Evolutionary conservation across 2,888 invertebrate genomes (phyloP).

Genomic region (Hylaea fasciaria): DNA sequence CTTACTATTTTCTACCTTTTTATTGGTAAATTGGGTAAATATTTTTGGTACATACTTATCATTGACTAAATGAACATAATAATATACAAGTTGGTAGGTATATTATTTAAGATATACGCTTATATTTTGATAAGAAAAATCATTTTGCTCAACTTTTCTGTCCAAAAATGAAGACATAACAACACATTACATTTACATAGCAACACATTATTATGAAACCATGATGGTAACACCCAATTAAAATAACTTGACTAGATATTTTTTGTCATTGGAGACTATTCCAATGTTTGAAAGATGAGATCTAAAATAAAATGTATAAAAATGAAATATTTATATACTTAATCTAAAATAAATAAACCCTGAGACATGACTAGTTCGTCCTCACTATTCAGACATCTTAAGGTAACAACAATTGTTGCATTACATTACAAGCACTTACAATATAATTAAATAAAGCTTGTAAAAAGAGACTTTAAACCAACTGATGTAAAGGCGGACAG

Average conservation of each 20-base stretch:
- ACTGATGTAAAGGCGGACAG: slow-evolving; percentile 7
- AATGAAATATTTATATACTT: neutral
- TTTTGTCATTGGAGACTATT: neutral
- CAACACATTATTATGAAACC: neutral
- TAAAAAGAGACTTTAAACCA: neutral
- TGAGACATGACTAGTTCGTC: slow-evolving; percentile 4
- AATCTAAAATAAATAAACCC: slow-evolving; percentile 7
- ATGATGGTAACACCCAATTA: too few species aligned
- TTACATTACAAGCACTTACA: slow-evolving; percentile 1
- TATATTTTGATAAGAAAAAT: slow-evolving; percentile 5
- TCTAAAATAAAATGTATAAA: neutral
- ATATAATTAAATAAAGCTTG: neutral
- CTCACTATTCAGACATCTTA: slow-evolving; percentile 5
- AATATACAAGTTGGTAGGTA: slow-evolving; percentile 3
- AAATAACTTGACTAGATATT: slow-evolving; percentile 1
- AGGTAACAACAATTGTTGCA: neutral
- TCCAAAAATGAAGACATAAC: neutral
- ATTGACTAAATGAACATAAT: neutral
- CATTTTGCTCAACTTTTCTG: neutral
- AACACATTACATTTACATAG: neutral
- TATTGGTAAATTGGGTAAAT: neutral
- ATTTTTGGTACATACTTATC: too few species aligned
- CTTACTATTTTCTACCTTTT: slow-evolving; percentile 11
- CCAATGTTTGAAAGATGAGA: neutral
- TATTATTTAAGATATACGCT: slow-evolving; percentile 10